Conservation (phyloP, 2,888 invertebrate species). For the Clunio marinus region DNA sequence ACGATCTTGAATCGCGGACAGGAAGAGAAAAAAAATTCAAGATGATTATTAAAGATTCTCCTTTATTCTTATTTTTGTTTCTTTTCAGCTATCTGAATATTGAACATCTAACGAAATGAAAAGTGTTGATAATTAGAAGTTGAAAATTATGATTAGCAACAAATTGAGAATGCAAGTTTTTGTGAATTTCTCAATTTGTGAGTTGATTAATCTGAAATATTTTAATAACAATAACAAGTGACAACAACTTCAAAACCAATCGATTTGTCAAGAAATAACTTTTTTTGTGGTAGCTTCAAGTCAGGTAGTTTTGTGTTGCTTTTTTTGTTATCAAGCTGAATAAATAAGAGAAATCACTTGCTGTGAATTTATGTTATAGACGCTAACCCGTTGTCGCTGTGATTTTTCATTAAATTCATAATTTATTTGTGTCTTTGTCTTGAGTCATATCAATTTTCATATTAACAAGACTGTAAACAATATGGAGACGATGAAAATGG, state of each 20-base stretch:
- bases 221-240: too few relatives aligned
- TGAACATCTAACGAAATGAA: background rate
- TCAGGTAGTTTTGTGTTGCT: slow-evolving; percentile 27
- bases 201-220: too few relatives aligned
- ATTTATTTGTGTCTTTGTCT: slow-evolving; percentile 14
- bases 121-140: slow-evolving; percentile 33
- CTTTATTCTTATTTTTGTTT: too few relatives aligned
- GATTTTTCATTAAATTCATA: slow-evolving; percentile 18
- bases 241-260: background rate
- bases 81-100: background rate
- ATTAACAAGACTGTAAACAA: slow-evolving; percentile 34
- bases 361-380: slow-evolving; percentile 31
- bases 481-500: background rate
- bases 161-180: too few relatives aligned
- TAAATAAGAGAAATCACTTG: slow-evolving; percentile 33
- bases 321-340: background rate
- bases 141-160: slow-evolving; percentile 11
- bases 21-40: background rate
- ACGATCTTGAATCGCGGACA: background rate
- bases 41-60: background rate
- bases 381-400: slow-evolving; percentile 32
- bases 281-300: background rate
- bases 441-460: slow-evolving; percentile 33
- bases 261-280: slow-evolving; percentile 27
- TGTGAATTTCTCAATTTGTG: too few relatives aligned